A percentile compares a stretch with the other conserved stretches of the same genome.
Evolutionary conservation across 1,140 invertebrate species (phyloP).

Genomic region (Drosophila pachea): DNA sequence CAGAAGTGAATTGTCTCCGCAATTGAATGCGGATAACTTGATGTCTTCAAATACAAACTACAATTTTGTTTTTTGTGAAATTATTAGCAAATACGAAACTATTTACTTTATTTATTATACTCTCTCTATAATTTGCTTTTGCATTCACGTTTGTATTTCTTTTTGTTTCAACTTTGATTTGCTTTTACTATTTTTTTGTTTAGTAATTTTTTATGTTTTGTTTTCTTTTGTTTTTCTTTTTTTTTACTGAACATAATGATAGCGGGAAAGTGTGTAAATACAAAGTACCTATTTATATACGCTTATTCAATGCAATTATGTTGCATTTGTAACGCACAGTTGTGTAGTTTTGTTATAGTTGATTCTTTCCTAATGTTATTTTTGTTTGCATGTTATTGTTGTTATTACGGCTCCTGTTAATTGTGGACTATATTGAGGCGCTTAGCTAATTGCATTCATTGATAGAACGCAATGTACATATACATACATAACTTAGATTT

Average conservation of each 20-base stretch:
- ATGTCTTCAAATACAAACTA: conserved; percentile 8
- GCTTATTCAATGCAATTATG: conserved; percentile 36
- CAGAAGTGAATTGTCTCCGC: too few species aligned
- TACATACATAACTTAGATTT: conserved; percentile 69
- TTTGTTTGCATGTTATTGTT: conserved; percentile 6
- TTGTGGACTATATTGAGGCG: conserved; percentile 41
- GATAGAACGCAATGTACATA: conserved; percentile 34
- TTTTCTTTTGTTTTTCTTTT: conserved; percentile 24
- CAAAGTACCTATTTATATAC: conserved; percentile 54
- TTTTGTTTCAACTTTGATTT: conserved; percentile 53
- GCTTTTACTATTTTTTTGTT: conserved; percentile 74
- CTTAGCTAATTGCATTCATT: conserved; percentile 58
- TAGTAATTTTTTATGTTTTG: conserved; percentile 57
- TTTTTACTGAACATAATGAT: conserved; percentile 72
- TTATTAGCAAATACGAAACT: conserved; percentile 76
- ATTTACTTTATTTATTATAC: conserved; percentile 77
- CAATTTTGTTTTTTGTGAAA: conserved; percentile 50
- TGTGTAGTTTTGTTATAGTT: conserved; percentile 17
- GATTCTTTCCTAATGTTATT: conserved; percentile 25
- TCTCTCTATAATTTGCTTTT: conserved; percentile 72
- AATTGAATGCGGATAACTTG: background rate
- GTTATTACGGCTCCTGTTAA: conserved; percentile 27
- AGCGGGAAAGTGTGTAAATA: conserved; percentile 67
- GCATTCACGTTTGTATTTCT: conserved; percentile 62
- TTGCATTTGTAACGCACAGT: conserved; percentile 30